These are phyloP conservation scores for Synanthedon myopaeformis DNA, from an alignment of 2,888 invertebrate species.

Conservation along the genomic window DNA sequence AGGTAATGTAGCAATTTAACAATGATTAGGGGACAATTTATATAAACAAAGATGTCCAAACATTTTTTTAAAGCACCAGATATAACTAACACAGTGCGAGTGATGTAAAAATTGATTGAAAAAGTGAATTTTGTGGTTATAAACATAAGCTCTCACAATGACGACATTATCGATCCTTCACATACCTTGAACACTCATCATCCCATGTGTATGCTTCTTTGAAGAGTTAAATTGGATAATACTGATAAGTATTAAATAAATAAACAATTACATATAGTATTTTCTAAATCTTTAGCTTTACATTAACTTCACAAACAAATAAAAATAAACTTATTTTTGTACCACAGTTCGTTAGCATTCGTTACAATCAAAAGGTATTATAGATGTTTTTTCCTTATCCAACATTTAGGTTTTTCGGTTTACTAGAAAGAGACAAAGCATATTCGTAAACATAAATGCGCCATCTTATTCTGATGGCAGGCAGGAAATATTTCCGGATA, in stretches of 20 bases:
- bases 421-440: constrained; percentile 32
- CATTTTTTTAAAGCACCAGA: not conserved
- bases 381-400: constrained; percentile 25
- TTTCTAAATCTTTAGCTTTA: constrained; percentile 12
- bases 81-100: not conserved
- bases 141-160: constrained; percentile 24
- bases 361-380: constrained; percentile 58
- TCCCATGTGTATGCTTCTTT: constrained; percentile 30
- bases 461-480: constrained; percentile 14
- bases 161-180: constrained; percentile 61
- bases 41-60: not conserved
- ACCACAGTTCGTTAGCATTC: constrained; percentile 64
- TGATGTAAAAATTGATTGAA: not conserved
- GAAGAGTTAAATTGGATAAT: constrained; percentile 10
- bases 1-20: not conserved
- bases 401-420: not conserved
- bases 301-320: constrained; percentile 36
- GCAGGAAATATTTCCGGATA: constrained; percentile 15
- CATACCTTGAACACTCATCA: constrained; percentile 56
- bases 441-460: constrained; percentile 13
- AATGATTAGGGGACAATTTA: too few relatives aligned
- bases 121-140: constrained; percentile 27
- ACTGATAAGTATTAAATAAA: constrained; percentile 18
- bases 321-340: constrained; percentile 42
- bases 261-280: constrained; percentile 14